phyloP scores from a whole-genome alignment of 2,888 invertebrate genomes.

The Liopterus haemorrhoidalis region DNA sequence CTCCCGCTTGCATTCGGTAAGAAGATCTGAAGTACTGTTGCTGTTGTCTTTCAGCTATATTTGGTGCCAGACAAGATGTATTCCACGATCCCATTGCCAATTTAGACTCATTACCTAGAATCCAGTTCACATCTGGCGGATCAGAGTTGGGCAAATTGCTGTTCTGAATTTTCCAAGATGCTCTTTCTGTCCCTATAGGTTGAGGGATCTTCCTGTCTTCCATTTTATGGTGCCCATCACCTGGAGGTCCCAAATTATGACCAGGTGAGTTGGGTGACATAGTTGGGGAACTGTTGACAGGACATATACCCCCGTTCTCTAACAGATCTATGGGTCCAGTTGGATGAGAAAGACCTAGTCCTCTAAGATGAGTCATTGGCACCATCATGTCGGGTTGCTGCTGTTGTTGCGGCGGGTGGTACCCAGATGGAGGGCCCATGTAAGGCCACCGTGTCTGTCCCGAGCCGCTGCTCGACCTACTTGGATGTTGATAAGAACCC shows the following conservation, averaged over 20 bases:
- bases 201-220: constrained; percentile 58
- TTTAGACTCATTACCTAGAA: constrained; percentile 45
- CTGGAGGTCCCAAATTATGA: constrained; percentile 31
- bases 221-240: constrained; percentile 36
- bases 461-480: constrained; percentile 24
- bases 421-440: constrained; percentile 29
- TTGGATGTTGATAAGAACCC: constrained; percentile 13
- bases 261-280: constrained; percentile 44
- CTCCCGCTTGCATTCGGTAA: constrained; percentile 38
- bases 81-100: constrained; percentile 40
- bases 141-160: constrained; percentile 36
- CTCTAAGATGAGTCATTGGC: constrained; percentile 23
- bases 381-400: constrained; percentile 39
- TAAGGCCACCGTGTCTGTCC: constrained; percentile 39
- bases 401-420: constrained; percentile 34
- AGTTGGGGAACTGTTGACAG: constrained; percentile 48
- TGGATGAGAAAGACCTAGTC: constrained; percentile 18
- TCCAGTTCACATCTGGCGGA: constrained; percentile 46
- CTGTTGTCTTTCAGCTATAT: constrained; percentile 42
- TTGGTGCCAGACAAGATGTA: constrained; percentile 36
- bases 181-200: constrained; percentile 79
- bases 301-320: constrained; percentile 46
- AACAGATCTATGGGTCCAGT: constrained; percentile 37
- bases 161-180: constrained; percentile 56
- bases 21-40: constrained; percentile 36